A percentile compares a stretch with the other conserved stretches of the same genome.
These are phyloP conservation scores for Pollimyrus isidori DNA, from an alignment of 2,113 vertebrate genomes.

Conservation along the genomic window DNA sequence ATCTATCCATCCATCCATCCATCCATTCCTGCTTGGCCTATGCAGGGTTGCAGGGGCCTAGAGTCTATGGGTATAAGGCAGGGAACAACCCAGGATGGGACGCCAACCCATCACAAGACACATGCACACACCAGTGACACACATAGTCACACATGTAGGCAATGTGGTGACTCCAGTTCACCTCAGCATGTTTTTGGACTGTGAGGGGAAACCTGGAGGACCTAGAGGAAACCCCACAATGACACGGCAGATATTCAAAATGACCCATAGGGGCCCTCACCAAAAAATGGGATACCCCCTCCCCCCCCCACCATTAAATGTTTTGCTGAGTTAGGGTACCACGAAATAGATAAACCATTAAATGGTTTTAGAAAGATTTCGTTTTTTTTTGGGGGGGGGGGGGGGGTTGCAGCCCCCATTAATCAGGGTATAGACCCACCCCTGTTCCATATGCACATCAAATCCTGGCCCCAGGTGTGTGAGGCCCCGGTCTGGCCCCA, in stretches of 20 bases:
- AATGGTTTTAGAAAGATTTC: not conserved
- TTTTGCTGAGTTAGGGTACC: not conserved
- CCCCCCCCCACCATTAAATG: not conserved
- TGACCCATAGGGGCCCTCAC: no score
- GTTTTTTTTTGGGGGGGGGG: no score
- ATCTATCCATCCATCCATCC: not conserved
- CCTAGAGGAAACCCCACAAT: not conserved
- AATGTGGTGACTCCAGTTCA: not conserved
- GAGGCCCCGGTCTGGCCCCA: not conserved
- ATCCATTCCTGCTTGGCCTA: not conserved
- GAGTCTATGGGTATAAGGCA: not conserved
- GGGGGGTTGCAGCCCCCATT: not conserved
- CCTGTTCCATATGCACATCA: no score
- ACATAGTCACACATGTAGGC: not conserved
- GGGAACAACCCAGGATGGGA: not conserved
- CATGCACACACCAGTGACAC: not conserved
- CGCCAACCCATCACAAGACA: not conserved
- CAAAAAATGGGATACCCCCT: not conserved
- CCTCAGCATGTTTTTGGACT: not conserved
- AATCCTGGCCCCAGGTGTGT: not conserved
- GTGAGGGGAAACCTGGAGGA: not conserved
- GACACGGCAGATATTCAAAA: not conserved
- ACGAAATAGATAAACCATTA: not conserved
- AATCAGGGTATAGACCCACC: not conserved
- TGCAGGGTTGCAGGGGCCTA: not conserved